Base-by-base conservation (phyloP, 1,140 invertebrate genomes). In the Cotesia chilonis region DNA sequence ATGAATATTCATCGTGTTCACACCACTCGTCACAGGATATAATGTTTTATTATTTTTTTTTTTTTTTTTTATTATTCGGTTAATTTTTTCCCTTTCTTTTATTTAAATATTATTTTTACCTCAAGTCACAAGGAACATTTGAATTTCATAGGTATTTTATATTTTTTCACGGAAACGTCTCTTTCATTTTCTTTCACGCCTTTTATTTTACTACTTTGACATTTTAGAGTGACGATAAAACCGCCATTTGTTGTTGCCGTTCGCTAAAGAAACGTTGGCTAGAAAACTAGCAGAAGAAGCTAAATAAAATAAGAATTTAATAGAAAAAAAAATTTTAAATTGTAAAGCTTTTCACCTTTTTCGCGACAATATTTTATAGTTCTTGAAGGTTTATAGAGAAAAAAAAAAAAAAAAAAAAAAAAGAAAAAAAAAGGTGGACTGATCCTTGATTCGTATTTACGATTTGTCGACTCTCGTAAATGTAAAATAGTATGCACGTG, bases 1-100 rank as follows among this genome's bases (percentile, higher is more conserved):
- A 60, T 64, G 61, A 41, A 64, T 64, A 41, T 64, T 64, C 37
- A 64, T 64, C 10, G 41, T 47, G 41, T 47, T 47, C 36, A 37
- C 14, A 64, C 37, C 61, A 6, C 12, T 14, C 17, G 54, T 55
- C 54, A 55, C 4, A 55, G 12, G n/a, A 55, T 2, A n/a, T n/a
- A 14, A 14, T 55, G n/a, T 14, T 55, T 55, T 17, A 12, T 12
- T n/a, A n/a, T n/a, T n/a, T n/a, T n/a, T 17, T 55, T 17, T 17
- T 12, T 5, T 17, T 55, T 55, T 6, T 5, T 55, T 5, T 3
- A n/a, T n/a, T 17, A n/a, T n/a, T 51, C 7, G 47, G 7, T 51
- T 28, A 28, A 28, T 28, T 28, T 28, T 28, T 28, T 28, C 28
- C 28, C 28, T 47, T 47, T 47, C 6, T 47, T 47, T 47, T 47